Evolutionary conservation across 2,888 invertebrate species (phyloP), one percentile per base, ranked within the genome.

Genomic region (Ormia ochracea): DNA sequence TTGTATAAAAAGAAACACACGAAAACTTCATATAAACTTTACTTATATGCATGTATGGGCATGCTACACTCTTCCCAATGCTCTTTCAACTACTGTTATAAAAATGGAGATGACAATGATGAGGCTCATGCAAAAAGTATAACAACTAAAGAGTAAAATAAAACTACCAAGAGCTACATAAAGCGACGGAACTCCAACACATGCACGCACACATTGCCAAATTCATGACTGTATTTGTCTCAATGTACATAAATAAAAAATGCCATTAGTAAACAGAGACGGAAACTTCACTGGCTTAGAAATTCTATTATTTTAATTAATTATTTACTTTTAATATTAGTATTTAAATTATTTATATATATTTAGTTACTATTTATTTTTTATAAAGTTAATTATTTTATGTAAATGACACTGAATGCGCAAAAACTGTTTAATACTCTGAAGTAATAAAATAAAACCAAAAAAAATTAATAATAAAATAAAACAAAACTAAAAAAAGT

Each of bases 101-200:
- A 68, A 69, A 56, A 74, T 56, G 73, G 61, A 68, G 68, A 63
- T 74, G 63, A 79, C 69, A 68, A 78, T 68, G 72, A 72, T 43
- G 63, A 74, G 59, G 36, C 10, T 19, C 23, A 19, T 21, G 6
- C 28, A 45, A 10, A 54, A 28, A 50, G 61, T 9, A 31, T n/a
- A n/a, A 17, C 23, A 43, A 69, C 31, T 31, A 50, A 58, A 66
- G 61, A 72, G 52, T 17, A 52, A 7, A 72, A 72, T 61, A 61
- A 61, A 72, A 72, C 72, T 54, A 61, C 61, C 23, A 41, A 70
- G 50, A 70, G 38, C 59, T 50, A 45, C 63, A 36, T 17, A 50
- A 72, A 21, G 43, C 65, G n/a, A 33, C 59, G 41, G 45, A 58
- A 56, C 43, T 45, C 26, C 50, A 56, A 61, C 17, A 72, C 7